Evolutionary conservation across 2,888 invertebrate genomes (phyloP).

Genomic region (Nomada ruficornis): DNA sequence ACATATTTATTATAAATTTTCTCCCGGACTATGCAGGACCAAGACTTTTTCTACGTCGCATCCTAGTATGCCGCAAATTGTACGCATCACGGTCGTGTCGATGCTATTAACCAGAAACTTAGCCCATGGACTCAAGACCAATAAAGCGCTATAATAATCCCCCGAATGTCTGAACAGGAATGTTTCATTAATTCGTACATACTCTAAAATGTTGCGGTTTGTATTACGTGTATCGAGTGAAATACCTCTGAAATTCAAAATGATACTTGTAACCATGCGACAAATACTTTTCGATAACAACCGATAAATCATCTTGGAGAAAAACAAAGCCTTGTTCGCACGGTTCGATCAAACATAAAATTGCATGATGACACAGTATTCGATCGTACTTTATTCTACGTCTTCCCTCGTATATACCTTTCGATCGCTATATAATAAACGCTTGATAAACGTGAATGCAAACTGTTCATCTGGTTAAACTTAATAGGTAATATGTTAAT

Average conservation of each 20-base stretch:
- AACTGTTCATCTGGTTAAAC: neutral
- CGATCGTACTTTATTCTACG: constrained; percentile 13
- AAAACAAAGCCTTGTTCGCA: constrained; percentile 68
- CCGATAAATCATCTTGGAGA: constrained; percentile 62
- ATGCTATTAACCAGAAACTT: constrained; percentile 64
- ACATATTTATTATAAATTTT: constrained; percentile 1
- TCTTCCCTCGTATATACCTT: neutral
- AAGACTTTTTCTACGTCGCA: constrained; percentile 61
- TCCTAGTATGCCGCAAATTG: constrained; percentile 64
- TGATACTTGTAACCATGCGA: constrained; percentile 63
- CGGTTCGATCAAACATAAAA: constrained; percentile 72
- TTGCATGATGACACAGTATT: constrained; percentile 70
- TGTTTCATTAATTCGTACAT: neutral
- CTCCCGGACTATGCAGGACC: constrained; percentile 59
- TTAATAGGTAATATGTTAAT: neutral
- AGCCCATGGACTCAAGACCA: constrained; percentile 68
- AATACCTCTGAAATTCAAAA: constrained; percentile 70
- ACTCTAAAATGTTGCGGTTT: neutral
- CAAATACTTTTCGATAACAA: constrained; percentile 61
- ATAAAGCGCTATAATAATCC: constrained; percentile 59
- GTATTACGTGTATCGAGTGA: neutral
- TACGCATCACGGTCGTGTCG: constrained; percentile 62
- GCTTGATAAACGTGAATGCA: neutral
- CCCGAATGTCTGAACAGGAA: constrained; percentile 35
- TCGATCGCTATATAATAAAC: constrained; percentile 27